Base-by-base conservation (phyloP, 2,797 vertebrate genomes). In the Etheostoma nigrum region DNA sequence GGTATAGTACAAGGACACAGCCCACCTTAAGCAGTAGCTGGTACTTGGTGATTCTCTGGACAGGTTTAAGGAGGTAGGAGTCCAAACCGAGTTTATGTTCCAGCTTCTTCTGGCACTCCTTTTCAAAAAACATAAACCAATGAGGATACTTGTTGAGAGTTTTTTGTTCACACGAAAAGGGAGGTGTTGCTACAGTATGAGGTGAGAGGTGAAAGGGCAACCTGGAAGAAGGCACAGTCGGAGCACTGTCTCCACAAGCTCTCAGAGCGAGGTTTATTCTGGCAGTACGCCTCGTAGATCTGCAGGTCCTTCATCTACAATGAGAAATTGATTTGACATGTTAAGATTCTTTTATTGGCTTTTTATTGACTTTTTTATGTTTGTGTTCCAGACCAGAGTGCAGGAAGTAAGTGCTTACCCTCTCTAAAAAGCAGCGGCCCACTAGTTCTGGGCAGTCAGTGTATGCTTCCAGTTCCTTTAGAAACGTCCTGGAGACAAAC, bases 41-140 rank as follows among this genome's bases (percentile, higher is more conserved):
- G 90, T 99, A 99, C 91, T 99, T 99, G 72, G 98, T 99, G 92
- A 99, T 97, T 89, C 98, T 96, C 92, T 99, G 98, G 76, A 99
- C 98, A 0, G 98, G 98, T 91, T 99, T 99, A 45, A 99, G 95
- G 90, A 99, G 95, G 93, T 99, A 99, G 1, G 98, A 99, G 93
- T 99, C 98, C 93, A 99, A 92, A 84, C 98, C 98, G 78, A 99
- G 96, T 88, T 99, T 99, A 89, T 99, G 98, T 85, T 99, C 98
- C 7, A 99, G 93, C 92, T 98, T 99, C 90, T 91, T 97, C 94
- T 99, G 98, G 90, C 98, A 99, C 83, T 99, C 98, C 98, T 99
- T 85, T 21, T 60, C 51, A 45, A 16, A 74, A 45, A 45, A 54
- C 40, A 78, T 0, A 36, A 36, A 63, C 3, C 16, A 48, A 13